phyloP scores from a whole-genome alignment of 2,113 vertebrate species.

The Osmerus eperlanus region DNA sequence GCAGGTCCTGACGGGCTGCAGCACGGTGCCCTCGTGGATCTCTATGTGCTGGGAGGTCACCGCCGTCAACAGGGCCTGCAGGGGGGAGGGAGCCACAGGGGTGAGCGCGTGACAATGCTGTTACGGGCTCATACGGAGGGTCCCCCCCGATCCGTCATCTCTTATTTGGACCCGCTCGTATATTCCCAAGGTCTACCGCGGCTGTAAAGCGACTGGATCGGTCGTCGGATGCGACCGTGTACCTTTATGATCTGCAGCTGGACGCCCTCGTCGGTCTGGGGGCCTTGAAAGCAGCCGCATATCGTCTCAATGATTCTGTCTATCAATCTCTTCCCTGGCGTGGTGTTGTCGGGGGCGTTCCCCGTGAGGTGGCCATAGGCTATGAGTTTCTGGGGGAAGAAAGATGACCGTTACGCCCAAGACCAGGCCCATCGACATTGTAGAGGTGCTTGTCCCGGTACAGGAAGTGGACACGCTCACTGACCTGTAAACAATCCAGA shows the following conservation, averaged over 20 bases:
- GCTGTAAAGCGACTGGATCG: too few species aligned
- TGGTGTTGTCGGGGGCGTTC: conserved; percentile 94
- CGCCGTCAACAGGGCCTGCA: conserved; percentile 92
- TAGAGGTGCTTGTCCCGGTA: too few species aligned
- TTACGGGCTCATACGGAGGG: too few species aligned
- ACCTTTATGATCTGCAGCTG: conserved; percentile 99
- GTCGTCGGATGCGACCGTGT: conserved; percentile 7
- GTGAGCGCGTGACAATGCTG: too few species aligned
- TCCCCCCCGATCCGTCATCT: too few species aligned
- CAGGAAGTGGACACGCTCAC: conserved; percentile 45
- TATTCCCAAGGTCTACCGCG: too few species aligned
- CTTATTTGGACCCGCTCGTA: too few species aligned
- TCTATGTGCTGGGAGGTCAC: conserved; percentile 99
- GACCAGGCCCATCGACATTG: too few species aligned
- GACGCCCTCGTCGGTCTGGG: conserved; percentile 96
- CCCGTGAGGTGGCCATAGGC: conserved; percentile 98
- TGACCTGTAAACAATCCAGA: conserved; percentile 98
- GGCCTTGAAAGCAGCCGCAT: conserved; percentile 98
- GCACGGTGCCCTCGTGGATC: conserved; percentile 97
- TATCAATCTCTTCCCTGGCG: conserved; percentile 97
- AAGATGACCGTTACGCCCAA: not conserved
- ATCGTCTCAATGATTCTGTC: conserved; percentile 99
- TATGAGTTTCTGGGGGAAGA: conserved; percentile 88
- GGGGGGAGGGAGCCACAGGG: not conserved
- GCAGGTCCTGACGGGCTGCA: conserved; percentile 96